Conservation (phyloP, 2,113 vertebrate genomes). For the Xenopus borealis region DNA sequence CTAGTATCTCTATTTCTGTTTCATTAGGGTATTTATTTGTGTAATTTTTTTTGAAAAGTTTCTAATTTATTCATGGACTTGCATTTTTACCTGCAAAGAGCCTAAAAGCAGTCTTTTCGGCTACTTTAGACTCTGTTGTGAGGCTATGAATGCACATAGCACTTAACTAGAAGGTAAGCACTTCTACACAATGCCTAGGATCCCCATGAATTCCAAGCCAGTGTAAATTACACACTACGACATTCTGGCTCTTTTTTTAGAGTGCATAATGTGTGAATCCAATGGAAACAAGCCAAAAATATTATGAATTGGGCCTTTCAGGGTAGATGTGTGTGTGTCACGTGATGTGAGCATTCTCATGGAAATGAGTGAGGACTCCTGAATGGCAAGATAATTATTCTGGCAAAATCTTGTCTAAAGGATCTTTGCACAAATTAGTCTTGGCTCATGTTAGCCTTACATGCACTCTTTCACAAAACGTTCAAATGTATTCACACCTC, state of each 20-base stretch:
- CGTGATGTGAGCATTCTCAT: constrained; percentile 42
- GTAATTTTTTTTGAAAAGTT: constrained; percentile 1
- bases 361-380: constrained; percentile 35
- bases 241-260: constrained; percentile 34
- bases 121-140: constrained; percentile 13
- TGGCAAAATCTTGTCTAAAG: constrained; percentile 45
- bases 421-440: constrained; percentile 42
- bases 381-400: constrained; percentile 24
- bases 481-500: constrained; percentile 45
- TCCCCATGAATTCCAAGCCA: constrained; percentile 39
- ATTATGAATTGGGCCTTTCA: constrained; percentile 39
- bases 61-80: constrained; percentile 24
- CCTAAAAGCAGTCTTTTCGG: constrained; percentile 7
- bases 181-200: constrained; percentile 37
- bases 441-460: constrained; percentile 17
- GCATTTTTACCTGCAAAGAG: constrained; percentile 26
- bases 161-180: constrained; percentile 42
- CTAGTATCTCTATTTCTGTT: no score
- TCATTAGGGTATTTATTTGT: background rate
- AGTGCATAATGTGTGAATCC: constrained; percentile 29
- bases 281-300: constrained; percentile 30
- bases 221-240: constrained; percentile 34
- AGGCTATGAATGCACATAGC: constrained; percentile 28
- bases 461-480: constrained; percentile 33
- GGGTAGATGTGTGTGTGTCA: constrained; percentile 28